Percentiles rank a stretch among this genome's conserved stretches.
These are phyloP conservation scores for Phalacrocorax pelagicus DNA, from an alignment of 2,113 vertebrate species.

Conservation along the genomic window DNA sequence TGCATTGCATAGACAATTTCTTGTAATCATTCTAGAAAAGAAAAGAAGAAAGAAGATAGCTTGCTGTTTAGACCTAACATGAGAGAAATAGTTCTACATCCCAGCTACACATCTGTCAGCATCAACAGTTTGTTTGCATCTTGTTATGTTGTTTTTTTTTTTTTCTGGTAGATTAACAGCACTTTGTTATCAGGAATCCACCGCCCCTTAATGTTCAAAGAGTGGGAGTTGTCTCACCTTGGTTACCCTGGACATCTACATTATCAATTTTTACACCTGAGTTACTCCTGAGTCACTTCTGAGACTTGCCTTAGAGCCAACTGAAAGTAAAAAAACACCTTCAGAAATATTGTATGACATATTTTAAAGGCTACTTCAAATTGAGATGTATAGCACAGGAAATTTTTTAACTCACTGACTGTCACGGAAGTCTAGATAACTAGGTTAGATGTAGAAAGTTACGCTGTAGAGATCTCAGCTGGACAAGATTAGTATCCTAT, in stretches of 20 bases:
- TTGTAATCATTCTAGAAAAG: slow-evolving; percentile 90
- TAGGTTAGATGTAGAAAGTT: neutral
- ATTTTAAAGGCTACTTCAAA: neutral
- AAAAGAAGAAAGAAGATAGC: neutral
- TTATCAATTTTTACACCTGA: neutral
- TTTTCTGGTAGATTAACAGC: neutral
- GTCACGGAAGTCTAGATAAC: neutral
- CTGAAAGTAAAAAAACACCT: neutral
- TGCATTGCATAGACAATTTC: slow-evolving; percentile 94
- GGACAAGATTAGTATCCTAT: neutral
- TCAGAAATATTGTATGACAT: neutral
- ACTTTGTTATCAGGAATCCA: neutral
- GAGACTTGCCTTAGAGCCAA: neutral
- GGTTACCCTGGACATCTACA: neutral
- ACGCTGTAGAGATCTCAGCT: neutral
- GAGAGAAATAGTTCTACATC: neutral
- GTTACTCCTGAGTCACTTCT: neutral
- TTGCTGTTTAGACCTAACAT: neutral
- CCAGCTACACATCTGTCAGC: neutral
- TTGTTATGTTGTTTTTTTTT: neutral
- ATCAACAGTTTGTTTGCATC: neutral
- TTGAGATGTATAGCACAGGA: neutral
- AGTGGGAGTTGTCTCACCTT: neutral
- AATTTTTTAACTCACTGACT: neutral
- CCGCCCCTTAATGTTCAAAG: neutral